Conservation (phyloP, 1,140 invertebrate species). For the Solen grandis region DNA sequence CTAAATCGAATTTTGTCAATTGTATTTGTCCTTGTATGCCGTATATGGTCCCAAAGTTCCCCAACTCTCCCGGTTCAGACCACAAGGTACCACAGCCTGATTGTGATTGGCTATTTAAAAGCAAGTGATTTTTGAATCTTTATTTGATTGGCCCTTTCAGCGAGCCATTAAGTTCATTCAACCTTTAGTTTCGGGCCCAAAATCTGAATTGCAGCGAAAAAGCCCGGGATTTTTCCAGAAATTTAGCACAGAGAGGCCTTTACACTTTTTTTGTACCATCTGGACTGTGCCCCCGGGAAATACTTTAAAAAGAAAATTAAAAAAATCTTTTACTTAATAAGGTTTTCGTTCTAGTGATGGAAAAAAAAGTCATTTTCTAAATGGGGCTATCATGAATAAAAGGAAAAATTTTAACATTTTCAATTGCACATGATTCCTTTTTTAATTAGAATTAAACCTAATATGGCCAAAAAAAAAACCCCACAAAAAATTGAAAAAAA, state of each 20-base stretch:
- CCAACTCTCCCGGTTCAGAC: neutral
- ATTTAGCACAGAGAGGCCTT: slow-evolving; percentile 91
- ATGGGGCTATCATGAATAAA: too few species aligned
- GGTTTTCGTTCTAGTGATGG: too few species aligned
- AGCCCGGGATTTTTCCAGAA: slow-evolving; percentile 89
- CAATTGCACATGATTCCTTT: too few species aligned
- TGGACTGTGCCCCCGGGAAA: slow-evolving; percentile 91
- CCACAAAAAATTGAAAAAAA: too few species aligned
- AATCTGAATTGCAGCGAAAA: slow-evolving; percentile 88
- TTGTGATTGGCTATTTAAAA: too few species aligned
- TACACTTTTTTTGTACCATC: slow-evolving; percentile 98
- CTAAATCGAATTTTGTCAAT: neutral
- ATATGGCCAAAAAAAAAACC: too few species aligned
- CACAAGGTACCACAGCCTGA: neutral
- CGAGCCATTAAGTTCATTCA: slow-evolving; percentile 69
- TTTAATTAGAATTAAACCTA: too few species aligned
- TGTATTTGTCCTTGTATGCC: neutral
- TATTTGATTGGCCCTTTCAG: slow-evolving; percentile 22
- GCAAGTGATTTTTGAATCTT: too few species aligned
- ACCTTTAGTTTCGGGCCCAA: slow-evolving; percentile 91
- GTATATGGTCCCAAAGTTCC: neutral
- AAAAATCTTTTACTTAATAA: neutral
- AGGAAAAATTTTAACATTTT: too few species aligned
- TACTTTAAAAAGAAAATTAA: neutral
- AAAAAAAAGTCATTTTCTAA: too few species aligned